Base-by-base conservation (phyloP, 2,797 vertebrate genomes). In the Chloroceryle amazona region DNA sequence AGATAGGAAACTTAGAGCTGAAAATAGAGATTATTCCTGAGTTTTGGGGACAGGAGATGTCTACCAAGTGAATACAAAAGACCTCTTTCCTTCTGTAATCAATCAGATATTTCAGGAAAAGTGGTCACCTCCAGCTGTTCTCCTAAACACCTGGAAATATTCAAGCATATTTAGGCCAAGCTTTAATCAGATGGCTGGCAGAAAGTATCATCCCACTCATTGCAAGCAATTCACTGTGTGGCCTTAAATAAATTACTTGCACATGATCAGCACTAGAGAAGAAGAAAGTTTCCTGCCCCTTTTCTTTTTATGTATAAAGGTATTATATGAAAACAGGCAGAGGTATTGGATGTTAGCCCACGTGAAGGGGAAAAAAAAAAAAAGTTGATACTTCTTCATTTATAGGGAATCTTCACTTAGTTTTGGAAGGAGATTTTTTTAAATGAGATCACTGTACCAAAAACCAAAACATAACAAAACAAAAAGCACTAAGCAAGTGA, bases 241-340 rank as follows among this genome's bases (percentile, higher is more conserved):
- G 28, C 28, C 70, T 90, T 90, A 88, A 87, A 73, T 68, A 96
- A 96, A 88, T 89, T 44, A 73, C 46, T 86, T 68, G 28, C 44
- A 76, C 49, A 51, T 41, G 52, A 92, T 52, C 70, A 81, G 13
- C 11, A 57, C 17, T 29, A 37, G 14, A 66, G 20, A 47, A 65
- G 25, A 72, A 68, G 20, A 52, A 62, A 15, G 10, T 62, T 91
- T 89, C 81, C 47, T 84, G 29, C 11, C 65, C 18, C 31, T 76
- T 78, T 49, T 51, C 18, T 85, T 87, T 66, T 78, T 5, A 33
- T 9, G 1, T 58, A n/a, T 8, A 66, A 46, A 89, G 9, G 10
- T 11, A 44, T 57, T 61, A 46, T 41, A 71, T 28, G 28, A 87
- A 66, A 66, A 57, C 25, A 84, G 47, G 42, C n/a, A n/a, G 22